Conservation (phyloP, 2,797 vertebrate genomes). For the Microchirus variegatus region DNA sequence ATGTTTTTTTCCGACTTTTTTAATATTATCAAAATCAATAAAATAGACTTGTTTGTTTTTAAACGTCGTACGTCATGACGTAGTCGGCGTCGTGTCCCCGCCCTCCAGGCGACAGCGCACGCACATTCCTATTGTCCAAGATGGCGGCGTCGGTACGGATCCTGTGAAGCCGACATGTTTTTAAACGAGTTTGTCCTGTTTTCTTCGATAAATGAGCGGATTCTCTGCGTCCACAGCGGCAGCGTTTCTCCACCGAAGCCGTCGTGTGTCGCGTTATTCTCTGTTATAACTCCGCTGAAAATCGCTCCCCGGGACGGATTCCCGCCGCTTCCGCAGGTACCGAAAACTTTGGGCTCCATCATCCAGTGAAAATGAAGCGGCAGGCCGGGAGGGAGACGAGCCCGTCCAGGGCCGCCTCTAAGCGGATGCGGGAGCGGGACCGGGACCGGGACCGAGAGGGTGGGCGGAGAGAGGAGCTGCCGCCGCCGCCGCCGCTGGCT, state of each 20-base stretch:
- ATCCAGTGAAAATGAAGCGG: conserved; percentile 86
- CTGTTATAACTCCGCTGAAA: conserved; percentile 36
- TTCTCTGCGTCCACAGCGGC: not conserved
- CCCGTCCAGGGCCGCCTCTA: conserved; percentile 82
- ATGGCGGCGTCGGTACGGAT: conserved; percentile 84
- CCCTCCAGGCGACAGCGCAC: conserved; percentile 81
- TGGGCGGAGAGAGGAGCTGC: conserved; percentile 74
- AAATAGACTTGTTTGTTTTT: not conserved
- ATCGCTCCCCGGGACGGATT: conserved; percentile 45
- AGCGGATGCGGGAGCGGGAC: conserved; percentile 84
- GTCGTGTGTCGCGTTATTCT: conserved; percentile 15
- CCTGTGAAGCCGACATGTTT: conserved; percentile 73
- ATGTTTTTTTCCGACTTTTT: no score
- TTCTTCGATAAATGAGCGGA: conserved; percentile 21
- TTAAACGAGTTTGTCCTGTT: conserved; percentile 49
- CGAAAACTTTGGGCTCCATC: conserved; percentile 78
- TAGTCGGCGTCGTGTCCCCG: conserved; percentile 35
- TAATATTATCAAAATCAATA: no score
- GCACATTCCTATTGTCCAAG: conserved; percentile 97
- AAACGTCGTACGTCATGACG: conserved; percentile 62
- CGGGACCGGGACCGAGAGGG: conserved; percentile 82
- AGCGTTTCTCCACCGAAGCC: conserved; percentile 7
- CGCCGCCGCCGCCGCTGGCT: conserved; percentile 68
- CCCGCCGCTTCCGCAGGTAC: conserved; percentile 44
- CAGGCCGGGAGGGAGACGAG: conserved; percentile 91